Percentiles rank a stretch among this genome's conserved stretches.
Evolutionary conservation across 2,797 vertebrate genomes (phyloP).

Genomic region (Melopsittacus undulatus): DNA sequence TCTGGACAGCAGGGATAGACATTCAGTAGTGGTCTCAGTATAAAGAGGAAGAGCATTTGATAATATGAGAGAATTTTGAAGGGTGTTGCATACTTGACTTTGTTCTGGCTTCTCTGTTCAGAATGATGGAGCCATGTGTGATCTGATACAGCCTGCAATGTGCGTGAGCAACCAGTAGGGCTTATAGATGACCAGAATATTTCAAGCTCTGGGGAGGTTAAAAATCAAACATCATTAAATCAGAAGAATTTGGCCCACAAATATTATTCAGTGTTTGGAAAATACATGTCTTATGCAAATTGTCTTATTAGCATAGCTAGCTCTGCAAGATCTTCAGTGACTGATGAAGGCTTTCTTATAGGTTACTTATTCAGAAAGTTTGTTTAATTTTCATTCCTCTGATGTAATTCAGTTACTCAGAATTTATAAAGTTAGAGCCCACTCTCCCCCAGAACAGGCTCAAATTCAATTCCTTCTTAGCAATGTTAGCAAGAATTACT

Average conservation of each 20-base stretch:
- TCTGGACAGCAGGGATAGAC: background rate
- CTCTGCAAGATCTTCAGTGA: background rate
- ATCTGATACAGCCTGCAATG: background rate
- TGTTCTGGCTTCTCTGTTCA: background rate
- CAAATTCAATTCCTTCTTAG: conserved; percentile 12
- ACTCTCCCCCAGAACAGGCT: background rate
- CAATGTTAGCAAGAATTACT: background rate
- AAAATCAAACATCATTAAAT: background rate
- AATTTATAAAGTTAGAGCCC: background rate
- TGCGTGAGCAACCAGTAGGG: background rate
- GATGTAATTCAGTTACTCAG: conserved; percentile 8
- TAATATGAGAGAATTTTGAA: background rate
- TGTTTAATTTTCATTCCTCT: background rate
- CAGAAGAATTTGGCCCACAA: background rate
- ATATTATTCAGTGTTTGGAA: background rate
- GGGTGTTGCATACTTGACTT: background rate
- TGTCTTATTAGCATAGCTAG: background rate
- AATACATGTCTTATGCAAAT: background rate
- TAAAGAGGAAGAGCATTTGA: background rate
- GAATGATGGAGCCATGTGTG: background rate
- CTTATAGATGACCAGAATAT: background rate
- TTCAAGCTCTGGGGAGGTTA: background rate
- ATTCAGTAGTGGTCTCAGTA: background rate
- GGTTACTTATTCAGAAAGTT: background rate
- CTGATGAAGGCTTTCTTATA: conserved; percentile 2